Evolutionary conservation across 2,797 vertebrate genomes (phyloP), one percentile per base, ranked within the genome.

Genomic region (Hybognathus amarus): DNA sequence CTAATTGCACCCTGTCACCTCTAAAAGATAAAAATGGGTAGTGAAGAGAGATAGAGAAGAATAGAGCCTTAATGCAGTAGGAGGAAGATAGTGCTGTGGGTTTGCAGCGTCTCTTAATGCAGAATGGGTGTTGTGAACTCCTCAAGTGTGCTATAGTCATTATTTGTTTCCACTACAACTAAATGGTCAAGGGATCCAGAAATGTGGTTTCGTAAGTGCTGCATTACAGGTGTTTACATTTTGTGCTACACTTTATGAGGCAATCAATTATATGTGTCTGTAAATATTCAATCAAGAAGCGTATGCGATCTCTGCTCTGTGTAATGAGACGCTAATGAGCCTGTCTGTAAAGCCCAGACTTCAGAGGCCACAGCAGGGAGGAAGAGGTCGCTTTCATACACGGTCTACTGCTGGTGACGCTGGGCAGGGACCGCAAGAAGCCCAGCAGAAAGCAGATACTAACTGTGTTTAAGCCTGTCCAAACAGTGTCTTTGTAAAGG

Each of bases 1-100:
- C 83, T 95, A 94, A 95, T 94, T 94, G 93, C 90, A 94, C 91
- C 90, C 90, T 94, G 93, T 93, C 94, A 92, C 88, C 90, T 87
- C 56, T 82, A 22, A 77, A 87, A 89, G 91, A 92, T 91, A 87
- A 90, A 81, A 87, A 86, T 85, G 22, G 68, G 85, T 78, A 73
- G 68, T 69, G 47, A 79, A 64, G 42, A 75, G 63, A 56, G 74
- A 77, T 4, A 27, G 75, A 71, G 76, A 78, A 50, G 22, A 82
- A 67, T 63, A 82, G 80, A 82, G 80, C 18, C 12, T 67, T 68
- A 67, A 82, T 56, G 33, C 61, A 42, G 61, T 75, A 56, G 17
- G 47, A 67, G 71, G 33, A 56, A 30, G 33, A 75, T 40, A 50
- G 45, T 66, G 71, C 42, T 52, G 61, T 15, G 18, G 42, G 38